phyloP scores from a whole-genome alignment of 1,140 invertebrate genomes.

The Ceratoteleas bidentatus region DNA sequence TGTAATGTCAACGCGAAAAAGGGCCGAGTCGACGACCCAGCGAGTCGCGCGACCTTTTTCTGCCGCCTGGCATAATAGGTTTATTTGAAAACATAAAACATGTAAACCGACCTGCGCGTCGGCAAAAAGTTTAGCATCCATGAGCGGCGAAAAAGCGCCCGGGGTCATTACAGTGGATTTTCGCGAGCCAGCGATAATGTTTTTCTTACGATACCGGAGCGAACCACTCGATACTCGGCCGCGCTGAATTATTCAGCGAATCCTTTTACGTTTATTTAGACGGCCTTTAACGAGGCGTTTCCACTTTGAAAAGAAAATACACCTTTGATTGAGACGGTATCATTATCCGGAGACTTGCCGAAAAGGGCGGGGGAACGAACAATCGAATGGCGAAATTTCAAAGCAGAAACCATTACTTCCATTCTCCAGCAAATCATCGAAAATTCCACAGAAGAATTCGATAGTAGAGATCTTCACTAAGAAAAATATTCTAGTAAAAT shows the following conservation, averaged over 20 bases:
- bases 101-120: conserved; percentile 18
- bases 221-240: conserved; percentile 60
- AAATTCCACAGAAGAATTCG: no score
- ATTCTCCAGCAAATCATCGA: no score
- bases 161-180: conserved; percentile 56
- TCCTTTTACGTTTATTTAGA: conserved; percentile 67
- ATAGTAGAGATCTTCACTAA: no score
- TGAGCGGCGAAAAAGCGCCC: conserved; percentile 40
- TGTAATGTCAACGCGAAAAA: no score
- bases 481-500: no score
- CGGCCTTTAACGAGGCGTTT: conserved; percentile 64
- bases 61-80: conserved; percentile 11
- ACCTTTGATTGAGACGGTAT: conserved; percentile 63
- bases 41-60: conserved; percentile 1
- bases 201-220: conserved; percentile 56
- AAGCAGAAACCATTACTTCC: no score
- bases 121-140: conserved; percentile 52
- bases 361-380: conserved; percentile 42
- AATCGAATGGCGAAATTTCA: conserved; percentile 1
- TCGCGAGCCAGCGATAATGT: conserved; percentile 60
- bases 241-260: conserved; percentile 63
- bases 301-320: conserved; percentile 65
- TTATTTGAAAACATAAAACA: conserved; percentile 47
- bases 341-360: conserved; percentile 50
- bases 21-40: no score